These are phyloP conservation scores for Lophotis ruficrista DNA, from an alignment of 2,113 vertebrate species.

Conservation along the genomic window DNA sequence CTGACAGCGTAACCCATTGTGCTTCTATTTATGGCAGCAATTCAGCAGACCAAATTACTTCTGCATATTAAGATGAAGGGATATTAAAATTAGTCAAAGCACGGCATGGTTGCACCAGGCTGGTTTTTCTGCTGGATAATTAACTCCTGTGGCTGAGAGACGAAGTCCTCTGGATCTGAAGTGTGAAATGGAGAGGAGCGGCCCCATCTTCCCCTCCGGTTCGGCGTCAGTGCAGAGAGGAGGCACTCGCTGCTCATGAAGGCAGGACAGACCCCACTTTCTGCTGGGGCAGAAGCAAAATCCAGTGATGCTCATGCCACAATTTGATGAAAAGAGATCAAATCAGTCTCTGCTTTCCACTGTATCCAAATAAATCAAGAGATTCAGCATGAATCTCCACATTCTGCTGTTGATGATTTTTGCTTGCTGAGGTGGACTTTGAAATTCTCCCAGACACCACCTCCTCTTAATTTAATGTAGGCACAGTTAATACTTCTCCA, in stretches of 20 bases:
- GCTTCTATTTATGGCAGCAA: slow-evolving; percentile 19
- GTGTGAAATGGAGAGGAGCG: neutral
- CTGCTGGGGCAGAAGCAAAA: neutral
- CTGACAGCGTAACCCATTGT: slow-evolving; percentile 15
- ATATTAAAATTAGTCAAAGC: slow-evolving; percentile 56
- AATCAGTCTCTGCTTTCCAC: neutral
- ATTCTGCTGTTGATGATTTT: neutral
- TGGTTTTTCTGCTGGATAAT: slow-evolving; percentile 1
- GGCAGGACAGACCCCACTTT: neutral
- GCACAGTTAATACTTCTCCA: slow-evolving; percentile 53
- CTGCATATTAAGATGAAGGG: slow-evolving; percentile 43
- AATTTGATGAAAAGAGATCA: slow-evolving; percentile 3
- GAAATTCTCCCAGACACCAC: neutral
- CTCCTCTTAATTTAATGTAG: slow-evolving; percentile 43
- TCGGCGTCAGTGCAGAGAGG: neutral
- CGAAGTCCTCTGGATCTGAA: neutral
- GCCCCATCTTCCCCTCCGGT: neutral
- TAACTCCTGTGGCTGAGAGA: neutral
- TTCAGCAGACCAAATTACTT: slow-evolving; percentile 42
- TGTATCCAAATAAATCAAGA: slow-evolving; percentile 11
- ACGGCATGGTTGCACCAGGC: neutral
- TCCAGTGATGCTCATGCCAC: neutral
- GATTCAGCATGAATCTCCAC: neutral
- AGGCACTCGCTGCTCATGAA: accelerated
- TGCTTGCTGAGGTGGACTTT: neutral